phyloP scores from a whole-genome alignment of 2,888 invertebrate species.

The Sussaba pulchella region DNA sequence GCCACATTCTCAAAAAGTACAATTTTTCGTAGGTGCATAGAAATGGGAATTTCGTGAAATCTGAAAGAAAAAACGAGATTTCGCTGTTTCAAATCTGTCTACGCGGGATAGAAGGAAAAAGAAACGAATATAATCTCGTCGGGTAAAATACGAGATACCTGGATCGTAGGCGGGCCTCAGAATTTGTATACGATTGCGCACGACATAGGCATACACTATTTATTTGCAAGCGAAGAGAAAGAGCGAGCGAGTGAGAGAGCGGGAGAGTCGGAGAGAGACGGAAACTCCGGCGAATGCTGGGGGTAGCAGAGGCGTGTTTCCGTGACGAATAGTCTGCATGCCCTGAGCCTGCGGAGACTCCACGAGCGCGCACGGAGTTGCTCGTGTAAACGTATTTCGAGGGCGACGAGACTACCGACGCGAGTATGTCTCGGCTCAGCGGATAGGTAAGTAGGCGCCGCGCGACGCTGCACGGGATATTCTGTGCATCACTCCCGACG shows the following conservation, averaged over 20 bases:
- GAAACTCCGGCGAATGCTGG: slow-evolving; percentile 38
- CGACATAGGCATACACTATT: slow-evolving; percentile 62
- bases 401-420: slow-evolving; percentile 68
- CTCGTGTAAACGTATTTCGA: slow-evolving; percentile 66
- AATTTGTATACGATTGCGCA: slow-evolving; percentile 67
- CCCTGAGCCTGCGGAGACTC: slow-evolving; percentile 51
- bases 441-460: slow-evolving; percentile 67
- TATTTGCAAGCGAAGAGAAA: slow-evolving; percentile 44
- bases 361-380: slow-evolving; percentile 37
- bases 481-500: slow-evolving; percentile 55
- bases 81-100: slow-evolving; percentile 20
- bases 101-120: neutral
- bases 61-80: slow-evolving; percentile 16
- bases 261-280: neutral
- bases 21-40: neutral
- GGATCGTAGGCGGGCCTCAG: slow-evolving; percentile 57
- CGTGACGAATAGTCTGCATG: slow-evolving; percentile 67
- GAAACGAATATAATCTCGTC: slow-evolving; percentile 50
- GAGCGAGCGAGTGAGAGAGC: slow-evolving; percentile 31
- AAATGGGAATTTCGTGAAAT: slow-evolving; percentile 14
- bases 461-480: slow-evolving; percentile 61
- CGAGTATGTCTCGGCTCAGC: slow-evolving; percentile 68
- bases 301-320: slow-evolving; percentile 64
- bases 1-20: neutral
- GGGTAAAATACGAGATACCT: slow-evolving; percentile 58